Evolutionary conservation across 2,797 vertebrate genomes (phyloP).

Genomic region (Poeciliopsis turneri): DNA sequence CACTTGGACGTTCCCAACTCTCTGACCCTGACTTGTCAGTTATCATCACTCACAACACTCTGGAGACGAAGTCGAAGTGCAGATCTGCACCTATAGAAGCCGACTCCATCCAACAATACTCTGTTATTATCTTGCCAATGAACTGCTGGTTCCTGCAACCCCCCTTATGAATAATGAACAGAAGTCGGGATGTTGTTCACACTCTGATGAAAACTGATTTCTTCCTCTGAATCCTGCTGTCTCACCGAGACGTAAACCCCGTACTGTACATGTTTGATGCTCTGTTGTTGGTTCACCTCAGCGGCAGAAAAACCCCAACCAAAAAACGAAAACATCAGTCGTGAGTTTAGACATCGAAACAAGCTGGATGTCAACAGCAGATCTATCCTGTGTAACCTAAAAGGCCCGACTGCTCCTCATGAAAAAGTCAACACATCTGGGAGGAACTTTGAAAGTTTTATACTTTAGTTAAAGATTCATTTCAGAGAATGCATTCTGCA

Average conservation of each 20-base stretch:
- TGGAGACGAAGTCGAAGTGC: constrained; percentile 37
- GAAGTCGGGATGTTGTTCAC: constrained; percentile 37
- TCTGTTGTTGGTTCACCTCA: constrained; percentile 11
- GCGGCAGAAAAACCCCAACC: not conserved
- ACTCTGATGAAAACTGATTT: constrained; percentile 20
- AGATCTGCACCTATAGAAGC: constrained; percentile 3
- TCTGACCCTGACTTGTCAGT: constrained; percentile 65
- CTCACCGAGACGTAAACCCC: constrained; percentile 26
- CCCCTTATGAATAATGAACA: constrained; percentile 60
- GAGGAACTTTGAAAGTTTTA: constrained; percentile 66
- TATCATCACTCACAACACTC: constrained; percentile 64
- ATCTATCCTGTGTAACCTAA: constrained; percentile 59
- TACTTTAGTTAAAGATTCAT: constrained; percentile 73
- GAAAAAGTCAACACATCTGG: constrained; percentile 73
- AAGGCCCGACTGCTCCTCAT: constrained; percentile 67
- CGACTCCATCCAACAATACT: constrained; percentile 19
- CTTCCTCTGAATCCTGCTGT: not conserved
- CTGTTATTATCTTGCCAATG: constrained; percentile 27
- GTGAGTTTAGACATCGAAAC: constrained; percentile 28
- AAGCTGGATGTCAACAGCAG: constrained; percentile 25
- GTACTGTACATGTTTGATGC: not conserved
- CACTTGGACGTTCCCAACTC: constrained; percentile 10
- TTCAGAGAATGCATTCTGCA: constrained; percentile 48
- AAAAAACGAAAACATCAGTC: constrained; percentile 14
- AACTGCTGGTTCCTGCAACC: constrained; percentile 23